A percentile compares a stretch with the other conserved stretches of the same genome.
Evolutionary conservation across 2,797 vertebrate species (phyloP).

Genomic region (Sparidentex hasta): DNA sequence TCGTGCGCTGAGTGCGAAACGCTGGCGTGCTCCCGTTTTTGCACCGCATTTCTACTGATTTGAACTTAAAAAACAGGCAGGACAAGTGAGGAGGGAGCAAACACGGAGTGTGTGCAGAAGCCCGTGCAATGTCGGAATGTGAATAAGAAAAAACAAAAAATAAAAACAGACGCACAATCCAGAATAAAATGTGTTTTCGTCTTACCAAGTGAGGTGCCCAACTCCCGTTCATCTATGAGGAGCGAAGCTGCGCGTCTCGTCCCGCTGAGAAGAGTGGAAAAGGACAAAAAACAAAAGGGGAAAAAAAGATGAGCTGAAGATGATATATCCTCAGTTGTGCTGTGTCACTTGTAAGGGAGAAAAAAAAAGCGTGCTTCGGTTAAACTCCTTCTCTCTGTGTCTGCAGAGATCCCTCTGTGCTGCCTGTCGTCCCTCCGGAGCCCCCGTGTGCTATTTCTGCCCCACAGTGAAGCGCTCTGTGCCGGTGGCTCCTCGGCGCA

Average conservation of each 20-base stretch:
- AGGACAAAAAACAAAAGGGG: slow-evolving; percentile 6
- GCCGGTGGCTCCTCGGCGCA: slow-evolving; percentile 74
- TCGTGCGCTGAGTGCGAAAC: background rate
- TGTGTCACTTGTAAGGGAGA: slow-evolving; percentile 39
- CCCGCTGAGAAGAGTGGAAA: slow-evolving; percentile 60
- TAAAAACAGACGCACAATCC: background rate
- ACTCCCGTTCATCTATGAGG: slow-evolving; percentile 82
- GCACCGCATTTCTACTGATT: background rate
- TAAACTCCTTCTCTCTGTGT: slow-evolving; percentile 52
- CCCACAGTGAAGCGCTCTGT: slow-evolving; percentile 64
- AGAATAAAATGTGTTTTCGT: background rate
- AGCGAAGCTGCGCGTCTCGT: slow-evolving; percentile 71
- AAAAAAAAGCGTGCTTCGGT: slow-evolving; percentile 34
- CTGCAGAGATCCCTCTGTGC: slow-evolving; percentile 59
- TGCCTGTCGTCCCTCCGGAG: slow-evolving; percentile 58
- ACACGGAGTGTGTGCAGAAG: background rate
- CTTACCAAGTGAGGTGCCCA: slow-evolving; percentile 85
- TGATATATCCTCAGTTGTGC: slow-evolving; percentile 76
- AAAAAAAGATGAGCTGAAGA: slow-evolving; percentile 52
- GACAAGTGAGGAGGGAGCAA: slow-evolving; percentile 3
- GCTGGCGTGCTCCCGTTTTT: background rate
- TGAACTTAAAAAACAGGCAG: background rate
- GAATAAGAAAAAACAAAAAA: no score
- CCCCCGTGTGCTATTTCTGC: slow-evolving; percentile 65
- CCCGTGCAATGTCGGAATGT: background rate